These are phyloP conservation scores for Phasia obesa DNA, from an alignment of 2,888 invertebrate species.

Conservation along the genomic window DNA sequence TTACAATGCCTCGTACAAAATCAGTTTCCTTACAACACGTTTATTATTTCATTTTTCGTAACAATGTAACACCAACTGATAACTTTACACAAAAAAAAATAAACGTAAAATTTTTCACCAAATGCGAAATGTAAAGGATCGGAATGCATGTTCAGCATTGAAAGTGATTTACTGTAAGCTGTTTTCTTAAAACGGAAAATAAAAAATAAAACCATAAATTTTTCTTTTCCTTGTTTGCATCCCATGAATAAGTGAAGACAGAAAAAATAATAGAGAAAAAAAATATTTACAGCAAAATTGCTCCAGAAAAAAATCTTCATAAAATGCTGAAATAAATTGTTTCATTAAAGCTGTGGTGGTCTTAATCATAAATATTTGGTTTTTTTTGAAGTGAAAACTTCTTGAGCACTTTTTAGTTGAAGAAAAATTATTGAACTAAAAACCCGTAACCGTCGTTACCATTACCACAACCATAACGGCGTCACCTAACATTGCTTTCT, in stretches of 20 bases:
- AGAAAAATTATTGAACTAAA: no score
- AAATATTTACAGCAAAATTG: not conserved
- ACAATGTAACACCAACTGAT: not conserved
- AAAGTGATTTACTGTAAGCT: not conserved
- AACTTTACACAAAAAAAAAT: not conserved
- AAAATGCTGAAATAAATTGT: no score
- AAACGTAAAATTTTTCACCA: no score
- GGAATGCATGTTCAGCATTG: not conserved
- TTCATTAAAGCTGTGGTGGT: no score
- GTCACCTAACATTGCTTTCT: no score
- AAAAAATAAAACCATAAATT: constrained; percentile 8
- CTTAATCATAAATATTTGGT: no score
- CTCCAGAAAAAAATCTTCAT: no score
- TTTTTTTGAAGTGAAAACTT: no score
- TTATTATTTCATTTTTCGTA: not conserved
- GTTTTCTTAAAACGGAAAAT: constrained; percentile 10
- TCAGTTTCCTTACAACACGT: not conserved
- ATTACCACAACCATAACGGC: no score
- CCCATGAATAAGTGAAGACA: not conserved
- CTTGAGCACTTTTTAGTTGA: no score
- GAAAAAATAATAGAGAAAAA: not conserved
- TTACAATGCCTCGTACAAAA: not conserved
- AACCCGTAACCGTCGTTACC: no score
- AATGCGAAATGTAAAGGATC: no score
- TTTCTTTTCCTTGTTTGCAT: not conserved